A percentile compares a stretch with the other conserved stretches of the same genome.
Evolutionary conservation across 2,888 invertebrate species (phyloP).

Genomic region (Smittia sp.): DNA sequence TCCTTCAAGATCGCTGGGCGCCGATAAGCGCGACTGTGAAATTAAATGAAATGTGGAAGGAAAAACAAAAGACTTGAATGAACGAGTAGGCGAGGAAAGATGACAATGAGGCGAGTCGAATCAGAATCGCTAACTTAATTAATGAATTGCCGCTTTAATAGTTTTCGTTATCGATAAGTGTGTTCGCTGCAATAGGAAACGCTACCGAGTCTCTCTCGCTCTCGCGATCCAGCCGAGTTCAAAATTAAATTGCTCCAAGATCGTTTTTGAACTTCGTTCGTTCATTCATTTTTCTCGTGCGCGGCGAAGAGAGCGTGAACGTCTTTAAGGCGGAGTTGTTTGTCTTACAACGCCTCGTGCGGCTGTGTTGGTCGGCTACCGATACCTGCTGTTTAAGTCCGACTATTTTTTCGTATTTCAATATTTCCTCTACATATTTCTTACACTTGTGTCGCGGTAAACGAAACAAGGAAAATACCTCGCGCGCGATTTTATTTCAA

Average conservation of each 20-base stretch:
- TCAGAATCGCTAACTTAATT: neutral
- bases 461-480: constrained; percentile 36
- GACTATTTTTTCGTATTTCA: neutral
- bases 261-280: constrained; percentile 11
- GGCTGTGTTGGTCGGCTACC: neutral
- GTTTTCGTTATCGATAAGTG: too few relatives aligned
- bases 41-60: neutral
- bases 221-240: neutral
- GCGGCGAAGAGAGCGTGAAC: neutral
- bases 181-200: too few relatives aligned
- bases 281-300: constrained; percentile 9
- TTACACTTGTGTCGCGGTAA: constrained; percentile 26
- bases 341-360: neutral
- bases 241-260: neutral
- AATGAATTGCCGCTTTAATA: neutral
- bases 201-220: neutral
- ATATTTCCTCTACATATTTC: constrained; percentile 11
- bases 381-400: constrained; percentile 28
- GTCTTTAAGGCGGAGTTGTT: constrained; percentile 17
- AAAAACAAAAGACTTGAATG: constrained; percentile 36
- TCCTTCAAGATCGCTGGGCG: neutral
- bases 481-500: constrained; percentile 33
- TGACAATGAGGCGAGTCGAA: neutral
- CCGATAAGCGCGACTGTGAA: constrained; percentile 1
- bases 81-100: neutral